These are phyloP conservation scores for Aldabrachelys gigantea DNA, from an alignment of 2,113 vertebrate genomes.

Conservation along the genomic window DNA sequence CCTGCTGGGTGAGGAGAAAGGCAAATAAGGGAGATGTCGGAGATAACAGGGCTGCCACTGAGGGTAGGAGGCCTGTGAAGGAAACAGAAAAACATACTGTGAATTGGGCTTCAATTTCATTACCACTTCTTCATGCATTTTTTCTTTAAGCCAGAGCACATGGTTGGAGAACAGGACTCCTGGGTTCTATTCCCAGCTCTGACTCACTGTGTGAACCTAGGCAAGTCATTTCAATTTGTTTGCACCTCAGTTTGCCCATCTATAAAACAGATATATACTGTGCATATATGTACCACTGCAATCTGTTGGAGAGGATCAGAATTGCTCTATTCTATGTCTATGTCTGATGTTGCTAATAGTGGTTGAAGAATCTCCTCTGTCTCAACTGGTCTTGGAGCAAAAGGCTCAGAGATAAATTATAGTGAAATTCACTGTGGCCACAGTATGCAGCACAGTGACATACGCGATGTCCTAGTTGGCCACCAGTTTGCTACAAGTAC, in stretches of 20 bases:
- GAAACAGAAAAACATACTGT: constrained; percentile 39
- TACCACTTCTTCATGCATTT: background rate
- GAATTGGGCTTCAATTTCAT: background rate
- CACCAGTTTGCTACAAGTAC: background rate
- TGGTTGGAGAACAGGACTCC: background rate
- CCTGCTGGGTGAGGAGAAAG: constrained; percentile 89
- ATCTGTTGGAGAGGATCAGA: background rate
- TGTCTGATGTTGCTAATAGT: background rate
- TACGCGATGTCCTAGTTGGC: background rate
- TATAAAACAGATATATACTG: too few species aligned
- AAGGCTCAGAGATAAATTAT: background rate
- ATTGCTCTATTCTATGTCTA: background rate
- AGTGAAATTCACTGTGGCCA: background rate
- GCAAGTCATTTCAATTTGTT: background rate
- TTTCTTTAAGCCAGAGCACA: background rate
- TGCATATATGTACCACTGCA: background rate
- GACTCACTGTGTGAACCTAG: background rate
- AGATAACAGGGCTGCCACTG: constrained; percentile 93
- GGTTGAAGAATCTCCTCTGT: background rate
- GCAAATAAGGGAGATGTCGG: constrained; percentile 95
- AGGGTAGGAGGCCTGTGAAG: constrained; percentile 88
- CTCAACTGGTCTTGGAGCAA: background rate
- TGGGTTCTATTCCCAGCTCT: too few species aligned
- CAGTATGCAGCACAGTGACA: background rate
- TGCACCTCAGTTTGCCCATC: background rate